phyloP scores from a whole-genome alignment of 2,797 vertebrate species.

The Chelmon rostratus region DNA sequence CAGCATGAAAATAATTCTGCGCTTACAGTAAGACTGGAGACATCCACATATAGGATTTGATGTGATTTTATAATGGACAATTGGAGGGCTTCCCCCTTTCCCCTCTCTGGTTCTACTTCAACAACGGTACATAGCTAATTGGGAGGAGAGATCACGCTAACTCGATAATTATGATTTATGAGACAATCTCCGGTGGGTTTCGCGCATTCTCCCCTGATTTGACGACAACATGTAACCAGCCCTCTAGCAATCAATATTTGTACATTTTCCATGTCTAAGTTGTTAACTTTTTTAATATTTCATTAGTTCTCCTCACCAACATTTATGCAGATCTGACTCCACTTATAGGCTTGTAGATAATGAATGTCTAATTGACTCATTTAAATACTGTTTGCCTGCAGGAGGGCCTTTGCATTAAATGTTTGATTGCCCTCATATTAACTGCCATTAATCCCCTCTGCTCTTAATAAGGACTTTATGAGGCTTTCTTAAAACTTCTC shows the following conservation, averaged over 20 bases:
- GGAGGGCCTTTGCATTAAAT: conserved; percentile 98
- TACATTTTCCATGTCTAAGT: conserved; percentile 80
- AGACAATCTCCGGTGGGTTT: conserved; percentile 85
- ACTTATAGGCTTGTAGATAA: conserved; percentile 92
- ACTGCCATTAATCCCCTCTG: conserved; percentile 99
- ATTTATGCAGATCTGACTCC: conserved; percentile 82
- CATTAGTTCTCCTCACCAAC: conserved; percentile 87
- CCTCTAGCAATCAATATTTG: conserved; percentile 81
- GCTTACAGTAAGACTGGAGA: conserved; percentile 28
- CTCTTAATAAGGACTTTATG: conserved; percentile 99
- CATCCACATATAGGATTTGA: conserved; percentile 33
- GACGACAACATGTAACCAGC: conserved; percentile 78
- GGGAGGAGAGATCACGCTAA: conserved; percentile 88
- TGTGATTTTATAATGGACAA: conserved; percentile 53
- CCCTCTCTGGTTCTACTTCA: conserved; percentile 58
- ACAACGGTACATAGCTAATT: conserved; percentile 90
- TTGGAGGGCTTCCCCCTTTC: conserved; percentile 32
- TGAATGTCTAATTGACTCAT: conserved; percentile 99
- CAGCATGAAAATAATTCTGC: conserved; percentile 49
- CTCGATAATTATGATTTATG: conserved; percentile 95
- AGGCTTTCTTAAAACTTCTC: conserved; percentile 95
- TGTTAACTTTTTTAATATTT: conserved; percentile 90
- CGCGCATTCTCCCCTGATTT: conserved; percentile 81
- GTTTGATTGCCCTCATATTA: conserved; percentile 99
- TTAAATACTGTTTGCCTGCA: conserved; percentile 99